A percentile compares a stretch with the other conserved stretches of the same genome.
Evolutionary conservation across 2,113 vertebrate species (phyloP).

Genomic region (Genyomyrus donnyi): DNA sequence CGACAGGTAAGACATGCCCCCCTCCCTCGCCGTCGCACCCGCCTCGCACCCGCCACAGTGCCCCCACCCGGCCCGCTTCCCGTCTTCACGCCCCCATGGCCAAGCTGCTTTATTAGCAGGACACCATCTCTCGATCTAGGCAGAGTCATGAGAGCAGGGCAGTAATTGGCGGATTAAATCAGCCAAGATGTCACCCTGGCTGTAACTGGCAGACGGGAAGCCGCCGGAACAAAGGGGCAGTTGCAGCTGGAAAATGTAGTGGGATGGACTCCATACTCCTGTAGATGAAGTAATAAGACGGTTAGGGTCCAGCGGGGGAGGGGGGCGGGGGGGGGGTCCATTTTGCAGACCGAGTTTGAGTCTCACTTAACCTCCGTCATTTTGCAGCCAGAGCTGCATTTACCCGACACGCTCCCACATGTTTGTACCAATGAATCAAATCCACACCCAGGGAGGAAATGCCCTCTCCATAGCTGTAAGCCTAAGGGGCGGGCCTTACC

Average conservation of each 20-base stretch:
- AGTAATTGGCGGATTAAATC: slow-evolving; percentile 47
- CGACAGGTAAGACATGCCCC: slow-evolving; percentile 80
- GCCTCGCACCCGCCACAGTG: neutral
- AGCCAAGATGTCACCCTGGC: slow-evolving; percentile 39
- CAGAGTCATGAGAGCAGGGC: slow-evolving; percentile 17
- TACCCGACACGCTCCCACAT: neutral
- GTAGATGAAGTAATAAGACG: slow-evolving; percentile 29
- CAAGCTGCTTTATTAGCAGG: slow-evolving; percentile 39
- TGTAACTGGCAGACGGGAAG: slow-evolving; percentile 32
- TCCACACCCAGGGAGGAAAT: neutral
- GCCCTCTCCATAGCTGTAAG: neutral
- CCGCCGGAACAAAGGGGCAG: slow-evolving; percentile 17
- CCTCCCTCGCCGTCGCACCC: neutral
- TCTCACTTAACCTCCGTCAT: neutral
- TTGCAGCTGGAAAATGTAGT: slow-evolving; percentile 35
- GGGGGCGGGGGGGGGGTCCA: neutral
- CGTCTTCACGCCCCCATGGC: slow-evolving; percentile 21
- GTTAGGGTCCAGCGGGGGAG: slow-evolving; percentile 13
- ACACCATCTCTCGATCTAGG: slow-evolving; percentile 28
- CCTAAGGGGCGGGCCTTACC: neutral
- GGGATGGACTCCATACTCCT: slow-evolving; percentile 31
- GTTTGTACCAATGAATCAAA: neutral
- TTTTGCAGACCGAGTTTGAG: slow-evolving; percentile 9
- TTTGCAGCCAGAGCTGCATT: neutral
- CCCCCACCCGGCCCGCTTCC: slow-evolving; percentile 3